Evolutionary conservation across 2,113 vertebrate genomes (phyloP).

Genomic region (Cheilinus undulatus): DNA sequence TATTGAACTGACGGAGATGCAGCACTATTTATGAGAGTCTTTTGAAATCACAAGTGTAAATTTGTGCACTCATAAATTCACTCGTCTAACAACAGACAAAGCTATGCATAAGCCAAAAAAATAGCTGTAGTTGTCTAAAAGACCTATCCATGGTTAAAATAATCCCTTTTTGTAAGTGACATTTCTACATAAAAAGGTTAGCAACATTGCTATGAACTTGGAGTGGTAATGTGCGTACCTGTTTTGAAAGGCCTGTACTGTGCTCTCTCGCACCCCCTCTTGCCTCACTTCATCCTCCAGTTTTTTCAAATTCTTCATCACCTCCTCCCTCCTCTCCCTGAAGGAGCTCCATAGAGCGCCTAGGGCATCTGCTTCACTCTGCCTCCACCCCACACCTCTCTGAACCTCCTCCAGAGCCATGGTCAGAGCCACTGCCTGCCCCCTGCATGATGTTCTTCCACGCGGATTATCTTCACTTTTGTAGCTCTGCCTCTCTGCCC

Average conservation of each 20-base stretch:
- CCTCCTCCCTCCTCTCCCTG: constrained; percentile 86
- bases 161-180: too few species aligned
- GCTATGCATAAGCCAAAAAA: too few species aligned
- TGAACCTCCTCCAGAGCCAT: constrained; percentile 88
- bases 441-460: constrained; percentile 89
- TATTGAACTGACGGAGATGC: too few species aligned
- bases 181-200: background rate
- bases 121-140: too few species aligned
- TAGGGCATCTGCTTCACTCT: constrained; percentile 93
- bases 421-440: constrained; percentile 83
- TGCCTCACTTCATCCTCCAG: constrained; percentile 86
- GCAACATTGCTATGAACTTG: background rate
- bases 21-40: too few species aligned
- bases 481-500: constrained; percentile 49
- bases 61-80: too few species aligned
- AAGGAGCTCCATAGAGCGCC: constrained; percentile 86
- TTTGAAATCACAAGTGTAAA: too few species aligned
- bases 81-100: too few species aligned
- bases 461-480: constrained; percentile 32
- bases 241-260: constrained; percentile 90
- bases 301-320: constrained; percentile 89
- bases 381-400: constrained; percentile 91
- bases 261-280: constrained; percentile 86
- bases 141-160: too few species aligned
- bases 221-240: constrained; percentile 74